phyloP scores from a whole-genome alignment of 2,888 invertebrate genomes.

The Caenorhabditis macrosperma region DNA sequence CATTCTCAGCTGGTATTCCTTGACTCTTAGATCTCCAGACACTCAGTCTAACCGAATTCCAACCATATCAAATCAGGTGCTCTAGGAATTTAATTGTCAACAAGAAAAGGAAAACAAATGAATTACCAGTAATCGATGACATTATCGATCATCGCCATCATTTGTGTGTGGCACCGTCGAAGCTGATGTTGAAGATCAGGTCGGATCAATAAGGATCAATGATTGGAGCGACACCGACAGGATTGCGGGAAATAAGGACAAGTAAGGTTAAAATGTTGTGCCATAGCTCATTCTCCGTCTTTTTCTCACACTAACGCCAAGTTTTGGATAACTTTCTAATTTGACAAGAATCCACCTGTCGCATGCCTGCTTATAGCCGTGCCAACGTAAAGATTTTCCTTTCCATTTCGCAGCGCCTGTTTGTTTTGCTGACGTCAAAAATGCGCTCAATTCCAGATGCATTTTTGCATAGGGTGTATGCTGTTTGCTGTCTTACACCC shows the following conservation, averaged over 20 bases:
- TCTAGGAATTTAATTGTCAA: too few species aligned
- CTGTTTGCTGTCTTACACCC: slow-evolving; percentile 23
- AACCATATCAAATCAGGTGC: too few species aligned
- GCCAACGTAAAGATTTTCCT: slow-evolving; percentile 21
- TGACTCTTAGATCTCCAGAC: too few species aligned
- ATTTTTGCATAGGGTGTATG: slow-evolving; percentile 25
- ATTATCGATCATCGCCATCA: slow-evolving; percentile 8
- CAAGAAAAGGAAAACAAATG: not conserved
- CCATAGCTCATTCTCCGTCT: not conserved
- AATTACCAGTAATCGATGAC: not conserved
- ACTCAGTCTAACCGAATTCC: too few species aligned
- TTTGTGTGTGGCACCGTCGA: too few species aligned
- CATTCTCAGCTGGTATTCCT: too few species aligned
- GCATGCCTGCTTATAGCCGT: not conserved
- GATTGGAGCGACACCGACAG: not conserved
- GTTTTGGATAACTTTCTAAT: not conserved
- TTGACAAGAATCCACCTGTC: not conserved
- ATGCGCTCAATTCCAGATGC: slow-evolving; percentile 33
- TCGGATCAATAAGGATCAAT: not conserved
- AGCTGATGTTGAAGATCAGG: too few species aligned
- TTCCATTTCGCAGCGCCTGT: slow-evolving; percentile 1
- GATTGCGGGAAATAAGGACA: not conserved
- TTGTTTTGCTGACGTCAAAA: slow-evolving; percentile 40
- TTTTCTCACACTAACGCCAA: not conserved
- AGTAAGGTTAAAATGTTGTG: not conserved